A percentile compares a stretch with the other conserved stretches of the same genome.
These are phyloP conservation scores for Heliconius ismenius DNA, from an alignment of 2,888 invertebrate species.

Conservation along the genomic window DNA sequence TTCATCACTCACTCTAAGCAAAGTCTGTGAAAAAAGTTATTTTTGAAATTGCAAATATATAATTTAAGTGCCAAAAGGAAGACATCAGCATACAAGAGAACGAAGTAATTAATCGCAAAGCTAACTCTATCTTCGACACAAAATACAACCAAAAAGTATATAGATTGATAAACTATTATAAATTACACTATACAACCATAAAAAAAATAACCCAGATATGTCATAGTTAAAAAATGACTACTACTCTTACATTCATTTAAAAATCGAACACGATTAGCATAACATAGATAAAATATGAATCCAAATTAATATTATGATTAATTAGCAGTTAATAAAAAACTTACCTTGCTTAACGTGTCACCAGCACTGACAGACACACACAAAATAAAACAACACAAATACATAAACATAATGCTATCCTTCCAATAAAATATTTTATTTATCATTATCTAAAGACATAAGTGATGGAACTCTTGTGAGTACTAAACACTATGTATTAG, in stretches of 20 bases:
- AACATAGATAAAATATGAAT: conserved; percentile 9
- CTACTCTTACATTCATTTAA: background rate
- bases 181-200: background rate
- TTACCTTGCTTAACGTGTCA: conserved; percentile 58
- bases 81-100: background rate
- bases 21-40: conserved; percentile 47
- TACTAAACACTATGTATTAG: conserved; percentile 62
- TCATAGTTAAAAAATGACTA: background rate
- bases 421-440: conserved; percentile 19
- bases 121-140: background rate
- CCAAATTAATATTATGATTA: background rate
- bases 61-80: background rate
- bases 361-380: conserved; percentile 52
- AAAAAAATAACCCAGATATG: background rate
- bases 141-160: background rate
- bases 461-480: conserved; percentile 11
- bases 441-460: conserved; percentile 7
- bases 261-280: conserved; percentile 4
- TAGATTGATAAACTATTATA: background rate
- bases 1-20: conserved; percentile 48
- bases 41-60: background rate
- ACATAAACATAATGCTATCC: conserved; percentile 56
- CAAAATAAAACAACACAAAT: conserved; percentile 55
- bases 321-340: conserved; percentile 42
- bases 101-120: background rate